A percentile compares a stretch with the other conserved stretches of the same genome.
Evolutionary conservation across 2,888 invertebrate species (phyloP).

Genomic region (Neria commutata): DNA sequence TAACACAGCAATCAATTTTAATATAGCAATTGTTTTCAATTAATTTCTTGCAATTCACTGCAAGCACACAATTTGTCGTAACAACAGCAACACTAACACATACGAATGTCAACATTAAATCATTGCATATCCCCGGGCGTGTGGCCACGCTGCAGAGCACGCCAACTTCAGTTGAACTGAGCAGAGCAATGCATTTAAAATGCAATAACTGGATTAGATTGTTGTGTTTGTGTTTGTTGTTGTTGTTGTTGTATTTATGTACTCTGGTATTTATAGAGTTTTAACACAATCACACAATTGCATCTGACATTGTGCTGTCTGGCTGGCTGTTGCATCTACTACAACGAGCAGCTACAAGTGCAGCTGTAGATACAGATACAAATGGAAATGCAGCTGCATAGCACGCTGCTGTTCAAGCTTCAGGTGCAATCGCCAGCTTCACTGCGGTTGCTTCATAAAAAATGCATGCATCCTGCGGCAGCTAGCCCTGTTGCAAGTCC

Average conservation of each 20-base stretch:
- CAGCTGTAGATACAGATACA: conserved; percentile 21
- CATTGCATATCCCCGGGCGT: conserved; percentile 28
- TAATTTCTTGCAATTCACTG: not conserved
- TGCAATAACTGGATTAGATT: conserved; percentile 55
- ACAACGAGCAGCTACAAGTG: conserved; percentile 15
- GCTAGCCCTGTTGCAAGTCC: too few relatives aligned
- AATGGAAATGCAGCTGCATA: too few relatives aligned
- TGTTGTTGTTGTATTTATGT: conserved; percentile 36
- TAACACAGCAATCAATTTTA: not conserved
- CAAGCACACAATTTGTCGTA: too few relatives aligned
- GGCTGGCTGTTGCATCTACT: conserved; percentile 35
- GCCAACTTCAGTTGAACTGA: conserved; percentile 36
- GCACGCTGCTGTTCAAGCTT: too few relatives aligned
- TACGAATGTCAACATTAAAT: conserved; percentile 26
- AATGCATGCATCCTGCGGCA: conserved; percentile 43
- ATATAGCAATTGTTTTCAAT: not conserved
- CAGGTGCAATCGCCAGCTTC: conserved; percentile 31
- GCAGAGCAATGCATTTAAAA: conserved; percentile 45
- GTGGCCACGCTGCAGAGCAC: conserved; percentile 14
- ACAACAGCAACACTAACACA: conserved; percentile 5
- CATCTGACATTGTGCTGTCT: conserved; percentile 47
- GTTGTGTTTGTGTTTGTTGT: conserved; percentile 23
- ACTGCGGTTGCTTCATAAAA: conserved; percentile 34
- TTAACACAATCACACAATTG: conserved; percentile 55
- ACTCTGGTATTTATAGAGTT: conserved; percentile 56